Base-by-base conservation (phyloP, 2,888 invertebrate genomes). In the Apamea sordens region DNA sequence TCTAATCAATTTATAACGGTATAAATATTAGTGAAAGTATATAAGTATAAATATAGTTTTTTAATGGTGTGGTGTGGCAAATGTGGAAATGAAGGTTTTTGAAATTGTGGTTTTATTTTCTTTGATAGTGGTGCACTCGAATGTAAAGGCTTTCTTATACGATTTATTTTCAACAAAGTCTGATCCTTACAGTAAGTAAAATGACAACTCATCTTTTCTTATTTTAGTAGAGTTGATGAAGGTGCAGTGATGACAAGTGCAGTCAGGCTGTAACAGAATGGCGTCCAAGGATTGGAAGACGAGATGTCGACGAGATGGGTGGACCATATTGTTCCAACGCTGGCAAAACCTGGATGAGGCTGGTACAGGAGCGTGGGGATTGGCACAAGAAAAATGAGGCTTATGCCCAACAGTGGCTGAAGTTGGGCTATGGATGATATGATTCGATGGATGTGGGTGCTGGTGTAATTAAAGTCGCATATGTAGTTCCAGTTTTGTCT, bases 121-220 rank as follows among this genome's bases (percentile, higher is more conserved):
- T 76, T 63, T 50, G 13, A 24, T 75, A 47, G 18, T 50, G 24
- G 5, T 28, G 28, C 28, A 28, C 13, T 50, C 28, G 0, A 61
- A 41, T 24, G 67, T 67, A 4, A 76, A 77, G 2, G 59, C 67
- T 18, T 76, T 67, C 18, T 47, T 77, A 4, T 0, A 7, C 0
- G 28, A 76, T 47, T 76, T 76, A 7, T 50, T 76, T 76, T 50
- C 28, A 63, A 41, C 18, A 24, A 18, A 32, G 0, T 10, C 21
- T 24, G 68, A 77, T 76, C 68, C 61, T 11, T 8, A 41, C 24
- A 21, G 68, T 78, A 50, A 77, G 77, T 68, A 47, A 76, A n/a
- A n/a, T n/a, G n/a, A 59, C 13, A n/a, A 59, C 13, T n/a, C 13
- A n/a, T 13, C 0, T n/a, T 56, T n/a, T 56, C 11, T n/a, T n/a